Conservation (phyloP, 2,888 invertebrate genomes). For the Panzeria rudis region DNA sequence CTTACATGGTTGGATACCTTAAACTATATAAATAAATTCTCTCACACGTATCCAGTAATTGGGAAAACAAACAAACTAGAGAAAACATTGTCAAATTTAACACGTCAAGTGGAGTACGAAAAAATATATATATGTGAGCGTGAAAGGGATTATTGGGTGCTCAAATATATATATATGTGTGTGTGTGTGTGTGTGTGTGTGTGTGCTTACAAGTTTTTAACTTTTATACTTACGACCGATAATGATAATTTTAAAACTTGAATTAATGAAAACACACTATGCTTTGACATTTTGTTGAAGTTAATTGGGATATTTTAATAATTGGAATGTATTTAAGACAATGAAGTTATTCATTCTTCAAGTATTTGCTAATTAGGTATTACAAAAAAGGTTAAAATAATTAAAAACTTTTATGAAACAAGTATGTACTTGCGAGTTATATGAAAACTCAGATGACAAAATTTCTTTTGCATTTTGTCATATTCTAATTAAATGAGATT, state of each 20-base stretch:
- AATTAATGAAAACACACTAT: too few species aligned
- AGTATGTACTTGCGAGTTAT: not conserved
- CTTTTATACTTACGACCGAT: conserved; percentile 7
- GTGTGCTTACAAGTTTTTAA: not conserved
- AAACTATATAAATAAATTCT: conserved; percentile 15
- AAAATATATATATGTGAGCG: not conserved
- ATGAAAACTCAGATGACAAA: not conserved
- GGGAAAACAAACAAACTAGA: conserved; percentile 4
- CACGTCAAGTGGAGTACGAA: conserved; percentile 19
- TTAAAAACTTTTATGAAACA: not conserved
- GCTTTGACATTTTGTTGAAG: conserved; percentile 10
- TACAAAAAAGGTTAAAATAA: not conserved
- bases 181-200: not conserved
- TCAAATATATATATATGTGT: not conserved
- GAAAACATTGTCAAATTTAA: conserved; percentile 13
- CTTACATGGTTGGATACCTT: not conserved
- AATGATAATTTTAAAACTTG: conserved; percentile 41
- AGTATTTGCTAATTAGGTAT: not conserved
- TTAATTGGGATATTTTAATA: conserved; percentile 36
- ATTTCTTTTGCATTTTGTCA: not conserved
- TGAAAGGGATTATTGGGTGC: not conserved
- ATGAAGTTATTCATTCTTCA: not conserved
- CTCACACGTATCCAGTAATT: conserved; percentile 5
- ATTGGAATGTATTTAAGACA: conserved; percentile 7
- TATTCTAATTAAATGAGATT: not conserved